Evolutionary conservation across 2,113 vertebrate genomes (phyloP), one percentile per base, ranked within the genome.

Genomic region (Rhea americana): DNA sequence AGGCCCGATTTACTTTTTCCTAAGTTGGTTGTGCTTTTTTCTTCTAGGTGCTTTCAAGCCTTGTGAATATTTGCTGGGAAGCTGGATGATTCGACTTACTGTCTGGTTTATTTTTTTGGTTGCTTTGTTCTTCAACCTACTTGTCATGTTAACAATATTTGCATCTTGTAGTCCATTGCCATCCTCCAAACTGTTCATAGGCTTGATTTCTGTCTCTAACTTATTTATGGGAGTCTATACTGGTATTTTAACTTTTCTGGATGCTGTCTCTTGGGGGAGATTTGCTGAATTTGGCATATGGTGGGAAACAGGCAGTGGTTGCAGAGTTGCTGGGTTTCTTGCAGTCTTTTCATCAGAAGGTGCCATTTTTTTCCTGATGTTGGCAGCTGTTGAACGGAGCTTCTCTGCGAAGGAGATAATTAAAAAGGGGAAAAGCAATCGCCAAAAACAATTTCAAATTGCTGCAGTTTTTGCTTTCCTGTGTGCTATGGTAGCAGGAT

Each of bases 51-150:
- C 99, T 77, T 99, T 99, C 96, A 99, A 99, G 97, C 99, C 99
- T 41, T 99, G 99, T 61, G 98, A 99, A 96, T 99, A 99, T 94
- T 97, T 99, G 80, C 96, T 99, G 93, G 99, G 99, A 78, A 99
- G 99, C 97, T 99, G 99, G 99, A 99, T 99, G 99, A 99, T 99
- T 76, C 99, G 99, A 66, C 98, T 99, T 88, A 99, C 99, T 0
- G 99, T 99, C 78, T 99, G 99, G 99, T 99, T 99, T 97, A 99
- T 99, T 98, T 99, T 99, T 97, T 97, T 99, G 97, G 98, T 99
- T 78, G 98, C 99, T 2, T 93, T 99, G 93, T 96, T 98, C 91
- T 99, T 99, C 97, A 99, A 99, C 96, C 96, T 98, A 79, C 97
- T 99, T 92, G 99, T 99, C 84, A 97, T 99, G 74, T 97, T 98